Evolutionary conservation across 2,888 invertebrate genomes (phyloP).

Genomic region (Diogma glabrata): DNA sequence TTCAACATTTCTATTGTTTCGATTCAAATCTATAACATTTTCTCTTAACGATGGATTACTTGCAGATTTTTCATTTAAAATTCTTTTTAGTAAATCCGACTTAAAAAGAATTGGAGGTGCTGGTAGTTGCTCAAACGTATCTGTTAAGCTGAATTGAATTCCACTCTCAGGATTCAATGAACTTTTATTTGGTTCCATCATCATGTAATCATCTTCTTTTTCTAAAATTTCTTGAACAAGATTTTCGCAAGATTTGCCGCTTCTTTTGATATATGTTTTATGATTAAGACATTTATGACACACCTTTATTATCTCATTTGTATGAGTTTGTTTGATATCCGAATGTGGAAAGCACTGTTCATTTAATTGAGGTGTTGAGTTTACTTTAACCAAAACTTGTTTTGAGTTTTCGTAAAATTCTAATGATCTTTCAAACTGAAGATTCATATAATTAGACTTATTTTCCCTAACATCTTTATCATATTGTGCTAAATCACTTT

Average conservation of each 20-base stretch:
- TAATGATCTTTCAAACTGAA: slow-evolving; percentile 63
- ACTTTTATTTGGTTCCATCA: slow-evolving; percentile 50
- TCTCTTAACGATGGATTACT: slow-evolving; percentile 59
- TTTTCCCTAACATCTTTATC: no score
- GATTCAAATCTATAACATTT: slow-evolving; percentile 38
- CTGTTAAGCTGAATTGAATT: no score
- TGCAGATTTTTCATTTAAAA: slow-evolving; percentile 49
- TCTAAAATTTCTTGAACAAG: not conserved
- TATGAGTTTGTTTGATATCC: no score
- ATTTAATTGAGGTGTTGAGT: slow-evolving; percentile 1
- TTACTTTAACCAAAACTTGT: slow-evolving; percentile 39
- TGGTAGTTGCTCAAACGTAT: not conserved
- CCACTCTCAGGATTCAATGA: slow-evolving; percentile 31
- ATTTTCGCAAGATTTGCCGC: slow-evolving; percentile 1
- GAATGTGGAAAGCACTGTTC: not conserved
- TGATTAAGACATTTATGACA: not conserved
- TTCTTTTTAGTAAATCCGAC: slow-evolving; percentile 37
- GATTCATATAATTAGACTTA: slow-evolving; percentile 48
- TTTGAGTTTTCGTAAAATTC: slow-evolving; percentile 67
- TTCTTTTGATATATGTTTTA: not conserved
- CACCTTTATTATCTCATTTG: not conserved
- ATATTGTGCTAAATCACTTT: no score
- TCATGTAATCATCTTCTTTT: slow-evolving; percentile 47
- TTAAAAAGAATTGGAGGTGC: slow-evolving; percentile 29
- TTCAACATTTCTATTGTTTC: slow-evolving; percentile 41